phyloP scores from a whole-genome alignment of 2,113 vertebrate species.

The Lutjanus erythropterus region DNA sequence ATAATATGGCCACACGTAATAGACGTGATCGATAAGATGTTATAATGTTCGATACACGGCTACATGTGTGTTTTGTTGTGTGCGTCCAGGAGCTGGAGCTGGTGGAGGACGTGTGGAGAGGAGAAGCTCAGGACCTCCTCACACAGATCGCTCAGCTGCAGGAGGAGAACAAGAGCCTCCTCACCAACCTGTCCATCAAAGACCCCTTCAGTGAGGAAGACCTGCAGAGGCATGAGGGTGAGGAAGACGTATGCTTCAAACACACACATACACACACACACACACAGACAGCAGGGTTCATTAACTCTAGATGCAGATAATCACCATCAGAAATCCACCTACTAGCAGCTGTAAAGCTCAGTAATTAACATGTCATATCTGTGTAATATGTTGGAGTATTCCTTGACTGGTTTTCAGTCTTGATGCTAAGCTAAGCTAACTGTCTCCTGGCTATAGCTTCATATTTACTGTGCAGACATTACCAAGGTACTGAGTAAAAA shows the following conservation, averaged over 20 bases:
- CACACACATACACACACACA: not conserved
- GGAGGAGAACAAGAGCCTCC: conserved; percentile 95
- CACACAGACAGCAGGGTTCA: not conserved
- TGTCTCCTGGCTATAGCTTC: not conserved
- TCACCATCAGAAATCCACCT: no score
- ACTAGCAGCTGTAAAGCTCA: no score
- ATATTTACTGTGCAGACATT: not conserved
- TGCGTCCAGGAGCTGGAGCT: conserved; percentile 92
- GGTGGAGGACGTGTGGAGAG: conserved; percentile 98
- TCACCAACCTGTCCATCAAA: conserved; percentile 92
- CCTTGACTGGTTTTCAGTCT: not conserved
- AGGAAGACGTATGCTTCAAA: not conserved
- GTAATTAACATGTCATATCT: not conserved
- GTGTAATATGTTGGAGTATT: no score
- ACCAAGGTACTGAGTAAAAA: not conserved
- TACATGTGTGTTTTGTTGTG: not conserved
- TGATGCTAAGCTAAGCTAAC: not conserved
- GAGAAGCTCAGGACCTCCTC: conserved; percentile 96
- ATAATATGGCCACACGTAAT: no score
- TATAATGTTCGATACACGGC: no score
- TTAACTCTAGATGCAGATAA: not conserved
- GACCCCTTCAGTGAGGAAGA: conserved; percentile 95
- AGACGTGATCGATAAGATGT: no score
- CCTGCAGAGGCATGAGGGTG: conserved; percentile 96
- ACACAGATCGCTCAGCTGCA: conserved; percentile 97